These are phyloP conservation scores for Copidosoma floridanum DNA, from an alignment of 1,140 invertebrate genomes.

Conservation along the genomic window DNA sequence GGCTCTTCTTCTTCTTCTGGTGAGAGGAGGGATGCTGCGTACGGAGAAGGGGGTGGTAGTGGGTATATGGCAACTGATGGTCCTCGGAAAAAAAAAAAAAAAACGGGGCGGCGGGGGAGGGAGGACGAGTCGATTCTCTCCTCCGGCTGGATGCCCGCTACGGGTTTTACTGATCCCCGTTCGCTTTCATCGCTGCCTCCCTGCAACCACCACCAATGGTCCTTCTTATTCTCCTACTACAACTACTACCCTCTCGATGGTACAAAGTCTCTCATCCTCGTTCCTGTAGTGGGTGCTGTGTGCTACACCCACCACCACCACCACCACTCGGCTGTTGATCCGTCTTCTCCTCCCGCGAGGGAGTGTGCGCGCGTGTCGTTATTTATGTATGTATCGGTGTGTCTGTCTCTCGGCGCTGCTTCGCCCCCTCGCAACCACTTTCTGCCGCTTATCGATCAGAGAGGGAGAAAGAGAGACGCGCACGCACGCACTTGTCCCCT, in stretches of 20 bases:
- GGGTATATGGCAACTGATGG: no score
- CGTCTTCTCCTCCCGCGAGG: neutral
- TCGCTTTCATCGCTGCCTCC: neutral
- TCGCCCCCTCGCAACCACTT: neutral
- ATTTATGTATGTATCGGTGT: no score
- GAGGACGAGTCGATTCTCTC: conserved; percentile 14
- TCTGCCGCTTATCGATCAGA: conserved; percentile 21
- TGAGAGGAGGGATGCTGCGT: no score
- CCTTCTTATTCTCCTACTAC: neutral
- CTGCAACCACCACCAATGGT: neutral
- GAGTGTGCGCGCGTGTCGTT: no score
- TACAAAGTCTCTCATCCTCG: no score
- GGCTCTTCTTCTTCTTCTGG: no score
- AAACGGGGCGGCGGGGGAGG: no score
- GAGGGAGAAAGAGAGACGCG: neutral
- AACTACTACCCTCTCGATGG: neutral
- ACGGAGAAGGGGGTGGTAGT: no score
- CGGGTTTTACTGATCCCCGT: neutral
- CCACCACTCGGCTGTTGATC: neutral
- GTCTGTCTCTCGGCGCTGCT: neutral
- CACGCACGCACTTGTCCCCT: neutral
- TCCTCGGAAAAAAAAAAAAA: no score
- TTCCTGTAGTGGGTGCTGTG: no score
- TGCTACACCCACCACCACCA: neutral
- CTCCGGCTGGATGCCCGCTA: neutral